Conservation (phyloP, 2,113 vertebrate genomes). For the Archilochus colubris region DNA sequence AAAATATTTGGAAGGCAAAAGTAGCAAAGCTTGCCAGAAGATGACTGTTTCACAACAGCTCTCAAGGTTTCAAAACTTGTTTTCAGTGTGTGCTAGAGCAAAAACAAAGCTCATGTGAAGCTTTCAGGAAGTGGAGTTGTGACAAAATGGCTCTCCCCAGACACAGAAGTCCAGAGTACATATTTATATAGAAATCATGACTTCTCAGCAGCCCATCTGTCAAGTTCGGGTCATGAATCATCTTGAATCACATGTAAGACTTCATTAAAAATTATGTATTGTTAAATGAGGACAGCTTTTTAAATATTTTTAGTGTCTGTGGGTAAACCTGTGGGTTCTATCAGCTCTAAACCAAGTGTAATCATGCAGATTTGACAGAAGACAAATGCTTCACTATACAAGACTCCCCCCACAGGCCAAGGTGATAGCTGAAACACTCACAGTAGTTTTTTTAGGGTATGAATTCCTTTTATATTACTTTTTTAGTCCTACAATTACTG, state of each 20-base stretch:
- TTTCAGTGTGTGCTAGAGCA: not conserved
- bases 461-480: not conserved
- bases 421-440: not conserved
- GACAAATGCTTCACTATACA: not conserved
- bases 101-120: slow-evolving; percentile 7
- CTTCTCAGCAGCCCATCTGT: not conserved
- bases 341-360: not conserved
- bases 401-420: not conserved
- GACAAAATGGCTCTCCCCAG: not conserved
- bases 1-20: slow-evolving; percentile 43
- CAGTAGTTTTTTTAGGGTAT: not conserved
- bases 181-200: no score
- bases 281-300: not conserved
- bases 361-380: not conserved
- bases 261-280: not conserved
- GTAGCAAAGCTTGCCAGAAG: slow-evolving; percentile 11
- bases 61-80: slow-evolving; percentile 51
- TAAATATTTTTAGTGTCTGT: not conserved
- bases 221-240: not conserved
- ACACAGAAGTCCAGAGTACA: not conserved
- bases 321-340: not conserved
- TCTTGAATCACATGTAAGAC: not conserved
- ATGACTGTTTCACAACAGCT: slow-evolving; percentile 34
- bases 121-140: not conserved
- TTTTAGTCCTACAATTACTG: not conserved